Base-by-base conservation (phyloP, 2,113 vertebrate species). In the Charina bottae region DNA sequence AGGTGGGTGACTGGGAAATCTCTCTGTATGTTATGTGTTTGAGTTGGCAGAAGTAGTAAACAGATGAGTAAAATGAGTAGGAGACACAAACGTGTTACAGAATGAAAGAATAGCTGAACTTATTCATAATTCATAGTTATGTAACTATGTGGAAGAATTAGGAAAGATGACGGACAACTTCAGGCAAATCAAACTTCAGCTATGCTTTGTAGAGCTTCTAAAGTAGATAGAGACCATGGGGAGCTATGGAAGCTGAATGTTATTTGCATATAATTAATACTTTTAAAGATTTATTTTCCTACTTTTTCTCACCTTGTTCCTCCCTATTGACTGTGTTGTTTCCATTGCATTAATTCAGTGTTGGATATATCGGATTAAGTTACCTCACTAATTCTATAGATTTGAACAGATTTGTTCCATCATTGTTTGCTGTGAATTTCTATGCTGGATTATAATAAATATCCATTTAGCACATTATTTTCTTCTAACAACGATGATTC, bases 31-130 rank as follows among this genome's bases (percentile, higher is more conserved):
- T 0, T 60, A 24, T 83, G 62, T 90, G 88, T 87, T 0, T 56
- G 91, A 84, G 37, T 87, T 87, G 83, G 84, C 90, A 84, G 59
- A 28, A 24, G 54, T 93, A 46, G 64, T 83, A 83, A 92, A 94
- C 0, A 19, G 33, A 54, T 68, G 78, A 88, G 83, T 42, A 0
- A 92, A 23, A 24, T 0, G 2, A 92, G 87, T 0, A 0, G 88
- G 58, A 83, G 92, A 28, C 0, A 2, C 8, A 87, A 90, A 64
- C 91, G 78, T 0, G 0, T 72, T 94, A 90, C 62, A 93, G 78
- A 21, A 49, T 0, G 0, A 88, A 87, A 83, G 59, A 54, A 89
- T 85, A 49, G 56, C 49, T 62, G 3, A 89, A 21, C 10, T 42
- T 37, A 78, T 42, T 78, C 72, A 78, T 37, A 37, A 78, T 11